Evolutionary conservation across 2,113 vertebrate species (phyloP).

Genomic region (Chlamydotis undulata): DNA sequence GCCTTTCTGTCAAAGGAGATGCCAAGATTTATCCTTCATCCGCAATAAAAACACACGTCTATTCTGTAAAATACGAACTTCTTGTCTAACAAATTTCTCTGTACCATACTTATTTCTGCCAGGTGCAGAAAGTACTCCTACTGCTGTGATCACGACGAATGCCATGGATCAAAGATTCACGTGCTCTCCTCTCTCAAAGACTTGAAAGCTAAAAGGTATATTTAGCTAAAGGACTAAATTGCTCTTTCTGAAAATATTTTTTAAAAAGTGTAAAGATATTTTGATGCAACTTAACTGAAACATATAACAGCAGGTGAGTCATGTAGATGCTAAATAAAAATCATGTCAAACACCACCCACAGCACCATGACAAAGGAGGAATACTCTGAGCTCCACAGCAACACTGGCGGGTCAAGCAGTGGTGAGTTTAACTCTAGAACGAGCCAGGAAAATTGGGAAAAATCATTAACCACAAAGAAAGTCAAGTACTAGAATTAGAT

Average conservation of each 20-base stretch:
- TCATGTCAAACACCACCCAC: neutral
- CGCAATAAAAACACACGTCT: neutral
- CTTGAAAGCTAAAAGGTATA: slow-evolving; percentile 3
- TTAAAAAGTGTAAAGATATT: neutral
- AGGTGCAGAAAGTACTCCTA: neutral
- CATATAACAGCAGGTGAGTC: neutral
- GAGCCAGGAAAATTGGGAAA: neutral
- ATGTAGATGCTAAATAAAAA: neutral
- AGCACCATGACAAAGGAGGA: neutral
- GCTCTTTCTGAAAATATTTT: slow-evolving; percentile 22
- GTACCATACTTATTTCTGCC: neutral
- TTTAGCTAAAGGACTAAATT: neutral
- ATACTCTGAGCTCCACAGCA: neutral
- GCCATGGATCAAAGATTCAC: neutral
- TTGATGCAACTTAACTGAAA: slow-evolving; percentile 1
- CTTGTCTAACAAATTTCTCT: neutral
- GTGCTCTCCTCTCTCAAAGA: neutral
- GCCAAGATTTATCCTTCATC: neutral
- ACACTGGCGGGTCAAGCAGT: rapidly evolving
- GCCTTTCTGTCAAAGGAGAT: neutral
- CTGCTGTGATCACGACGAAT: neutral
- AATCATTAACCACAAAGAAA: neutral
- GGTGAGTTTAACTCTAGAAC: neutral
- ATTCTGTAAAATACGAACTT: neutral
- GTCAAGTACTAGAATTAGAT: neutral